Percentiles rank a stretch among this genome's conserved stretches.
Conservation (phyloP, 2,113 vertebrate genomes). For the Anguilla japonica region DNA sequence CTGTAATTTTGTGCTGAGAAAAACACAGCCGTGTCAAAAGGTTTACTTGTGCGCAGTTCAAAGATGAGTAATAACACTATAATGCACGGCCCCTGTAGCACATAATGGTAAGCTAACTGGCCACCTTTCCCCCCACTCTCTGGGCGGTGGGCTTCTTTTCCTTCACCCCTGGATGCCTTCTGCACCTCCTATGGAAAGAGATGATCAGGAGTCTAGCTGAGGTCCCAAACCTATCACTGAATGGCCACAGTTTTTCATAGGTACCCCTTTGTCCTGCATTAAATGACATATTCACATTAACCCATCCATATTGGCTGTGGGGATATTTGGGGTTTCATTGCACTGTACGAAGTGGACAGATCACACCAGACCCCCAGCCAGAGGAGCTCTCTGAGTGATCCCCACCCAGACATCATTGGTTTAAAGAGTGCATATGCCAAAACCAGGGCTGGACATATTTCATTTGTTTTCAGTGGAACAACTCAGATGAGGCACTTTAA, state of each 20-base stretch:
- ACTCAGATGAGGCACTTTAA: neutral
- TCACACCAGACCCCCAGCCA: neutral
- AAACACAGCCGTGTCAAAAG: neutral
- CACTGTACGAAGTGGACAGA: neutral
- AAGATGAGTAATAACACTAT: neutral
- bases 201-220: neutral
- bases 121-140: neutral
- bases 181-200: neutral
- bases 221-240: neutral
- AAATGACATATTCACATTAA: neutral
- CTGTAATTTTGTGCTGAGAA: neutral
- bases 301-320: neutral
- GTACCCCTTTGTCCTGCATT: neutral
- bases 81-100: neutral
- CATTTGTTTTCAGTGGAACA: neutral
- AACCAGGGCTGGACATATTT: neutral
- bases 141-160: neutral
- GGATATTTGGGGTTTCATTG: neutral
- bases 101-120: neutral
- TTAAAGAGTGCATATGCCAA: neutral
- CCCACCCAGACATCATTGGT: neutral
- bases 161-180: neutral
- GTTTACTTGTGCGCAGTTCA: neutral
- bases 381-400: neutral
- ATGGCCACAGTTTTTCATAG: neutral